A percentile compares a stretch with the other conserved stretches of the same genome.
These are phyloP conservation scores for Athene cunicularia DNA, from an alignment of 2,113 vertebrate genomes.

Conservation along the genomic window DNA sequence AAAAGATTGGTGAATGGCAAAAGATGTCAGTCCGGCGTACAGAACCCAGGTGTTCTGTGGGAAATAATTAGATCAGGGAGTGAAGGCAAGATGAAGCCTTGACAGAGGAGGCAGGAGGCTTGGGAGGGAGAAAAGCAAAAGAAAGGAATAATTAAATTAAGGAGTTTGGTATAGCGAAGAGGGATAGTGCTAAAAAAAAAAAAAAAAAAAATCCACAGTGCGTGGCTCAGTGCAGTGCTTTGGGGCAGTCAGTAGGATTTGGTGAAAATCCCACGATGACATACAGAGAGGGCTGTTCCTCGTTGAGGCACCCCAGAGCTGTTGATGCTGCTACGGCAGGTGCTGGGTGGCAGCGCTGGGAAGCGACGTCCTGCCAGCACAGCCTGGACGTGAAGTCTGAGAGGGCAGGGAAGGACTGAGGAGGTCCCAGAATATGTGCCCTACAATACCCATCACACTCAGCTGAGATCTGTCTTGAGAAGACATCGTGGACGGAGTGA, in stretches of 20 bases:
- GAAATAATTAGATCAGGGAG: slow-evolving; percentile 14
- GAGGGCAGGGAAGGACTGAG: accelerated
- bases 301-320: accelerated
- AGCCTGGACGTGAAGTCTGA: accelerated
- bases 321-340: no score
- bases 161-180: not conserved
- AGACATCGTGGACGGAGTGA: no score
- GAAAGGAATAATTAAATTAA: not conserved
- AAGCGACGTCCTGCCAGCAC: not conserved
- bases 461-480: not conserved
- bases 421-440: not conserved
- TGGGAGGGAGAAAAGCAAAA: not conserved
- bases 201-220: accelerated
- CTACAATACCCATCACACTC: no score
- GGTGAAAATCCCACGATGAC: accelerated
- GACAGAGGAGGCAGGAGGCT: not conserved
- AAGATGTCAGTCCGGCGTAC: accelerated
- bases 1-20: not conserved
- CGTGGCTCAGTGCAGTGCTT: not conserved
- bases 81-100: accelerated
- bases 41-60: not conserved
- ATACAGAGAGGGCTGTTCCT: not conserved
- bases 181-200: not conserved
- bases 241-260: not conserved
- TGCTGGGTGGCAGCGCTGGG: accelerated